Evolutionary conservation across 2,888 invertebrate genomes (phyloP).

Genomic region (Sclerodermus sp.): DNA sequence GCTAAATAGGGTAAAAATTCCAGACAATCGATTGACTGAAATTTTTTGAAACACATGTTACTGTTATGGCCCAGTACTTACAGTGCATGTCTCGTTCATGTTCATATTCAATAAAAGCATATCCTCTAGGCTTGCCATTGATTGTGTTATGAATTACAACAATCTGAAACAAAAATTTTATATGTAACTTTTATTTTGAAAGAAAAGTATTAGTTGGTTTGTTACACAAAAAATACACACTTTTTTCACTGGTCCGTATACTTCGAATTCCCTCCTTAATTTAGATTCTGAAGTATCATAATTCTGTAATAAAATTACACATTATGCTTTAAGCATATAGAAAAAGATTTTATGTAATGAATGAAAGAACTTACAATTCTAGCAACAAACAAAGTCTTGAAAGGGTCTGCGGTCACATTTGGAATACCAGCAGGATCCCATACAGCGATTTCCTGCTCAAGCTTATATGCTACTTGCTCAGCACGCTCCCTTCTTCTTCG

Average conservation of each 20-base stretch:
- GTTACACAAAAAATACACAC: slow-evolving; percentile 59
- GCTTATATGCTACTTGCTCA: slow-evolving; percentile 95
- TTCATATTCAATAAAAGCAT: slow-evolving; percentile 99
- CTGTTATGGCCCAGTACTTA: slow-evolving; percentile 66
- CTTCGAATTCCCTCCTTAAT: slow-evolving; percentile 94
- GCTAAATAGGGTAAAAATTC: slow-evolving; percentile 53
- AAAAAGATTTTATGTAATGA: slow-evolving; percentile 14
- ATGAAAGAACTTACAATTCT: slow-evolving; percentile 76
- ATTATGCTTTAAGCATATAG: slow-evolving; percentile 3
- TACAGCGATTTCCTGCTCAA: slow-evolving; percentile 96
- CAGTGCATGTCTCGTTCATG: slow-evolving; percentile 99
- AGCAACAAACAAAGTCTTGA: slow-evolving; percentile 95
- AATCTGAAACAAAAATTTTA: slow-evolving; percentile 71
- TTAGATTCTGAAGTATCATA: slow-evolving; percentile 99
- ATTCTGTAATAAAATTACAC: slow-evolving; percentile 72
- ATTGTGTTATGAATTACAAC: slow-evolving; percentile 83
- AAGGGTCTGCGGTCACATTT: slow-evolving; percentile 87
- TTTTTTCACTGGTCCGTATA: slow-evolving; percentile 96
- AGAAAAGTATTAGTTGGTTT: background rate
- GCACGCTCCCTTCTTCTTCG: slow-evolving; percentile 87
- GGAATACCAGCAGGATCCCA: slow-evolving; percentile 89
- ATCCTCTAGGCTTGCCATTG: slow-evolving; percentile 93
- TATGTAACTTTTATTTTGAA: no score
- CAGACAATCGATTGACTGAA: slow-evolving; percentile 37
- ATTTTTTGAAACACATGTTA: slow-evolving; percentile 20